Evolutionary conservation across 2,113 vertebrate species (phyloP), one percentile per base, ranked within the genome.

Genomic region (Corythornis vintsioides): DNA sequence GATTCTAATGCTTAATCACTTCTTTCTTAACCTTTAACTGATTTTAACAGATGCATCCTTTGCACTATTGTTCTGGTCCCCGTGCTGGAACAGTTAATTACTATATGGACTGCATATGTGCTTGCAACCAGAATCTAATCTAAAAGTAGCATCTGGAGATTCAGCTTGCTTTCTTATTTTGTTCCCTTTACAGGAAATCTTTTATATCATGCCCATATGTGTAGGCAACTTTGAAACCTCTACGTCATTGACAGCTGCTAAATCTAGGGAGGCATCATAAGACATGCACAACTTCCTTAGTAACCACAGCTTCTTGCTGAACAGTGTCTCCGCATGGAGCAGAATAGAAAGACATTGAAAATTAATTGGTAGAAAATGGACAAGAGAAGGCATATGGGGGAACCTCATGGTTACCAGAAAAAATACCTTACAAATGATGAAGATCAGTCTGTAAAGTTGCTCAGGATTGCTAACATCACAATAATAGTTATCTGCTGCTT

Each of bases 61-160:
- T 89, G 55, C 52, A 38, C 56, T 78, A 24, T 71, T 71, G 31
- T 86, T 92, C 56, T 88, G 29, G 13, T 74, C 85, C 40, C 60
- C 52, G 8, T 48, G 20, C 60, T 91, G 76, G 65, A 91, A 75
- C 64, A 88, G 42, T 74, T 86, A 85, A 59, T 86, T 87, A 40
- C 60, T 81, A 4, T 67, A 81, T n/a, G 47, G 83, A 56, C 60
- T 93, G 74, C 29, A 13, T 47, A 64, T 60, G 43, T n/a, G 3
- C 72, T 79, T 85, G 59, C 55, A 83, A 69, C n/a, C 45, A 63
- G 48, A 67, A 61, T 69, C 57, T 87, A 42, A 83, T 76, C 82
- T 88, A 77, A 91, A 94, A 90, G 64, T 55, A 91, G 84, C 77
- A 78, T 71, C 79, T 71, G 79, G 75, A 77, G 90, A 74, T 83